Evolutionary conservation across 2,888 invertebrate species (phyloP).

Genomic region (Pseudoips prasinana): DNA sequence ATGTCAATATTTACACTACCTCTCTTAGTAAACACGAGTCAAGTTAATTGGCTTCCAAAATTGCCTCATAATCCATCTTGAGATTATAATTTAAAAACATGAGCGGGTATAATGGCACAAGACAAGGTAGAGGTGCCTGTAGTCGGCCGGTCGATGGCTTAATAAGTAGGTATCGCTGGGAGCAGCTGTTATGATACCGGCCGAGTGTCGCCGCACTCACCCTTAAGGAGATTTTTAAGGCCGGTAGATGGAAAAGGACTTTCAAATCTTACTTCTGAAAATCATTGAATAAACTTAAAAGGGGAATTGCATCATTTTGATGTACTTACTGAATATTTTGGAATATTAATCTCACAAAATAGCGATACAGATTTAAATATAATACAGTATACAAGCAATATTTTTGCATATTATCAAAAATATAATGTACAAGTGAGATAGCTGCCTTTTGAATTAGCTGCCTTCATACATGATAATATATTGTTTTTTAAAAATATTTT

Average conservation of each 20-base stretch:
- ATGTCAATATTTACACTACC: no score
- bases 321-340: no score
- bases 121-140: conserved; percentile 35
- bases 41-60: conserved; percentile 46
- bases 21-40: background rate
- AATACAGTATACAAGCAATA: no score
- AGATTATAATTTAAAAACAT: conserved; percentile 76
- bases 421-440: no score
- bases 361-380: no score
- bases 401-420: no score
- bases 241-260: conserved; percentile 42
- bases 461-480: no score
- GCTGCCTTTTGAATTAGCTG: no score
- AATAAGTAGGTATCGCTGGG: conserved; percentile 78
- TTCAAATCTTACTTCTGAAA: conserved; percentile 1
- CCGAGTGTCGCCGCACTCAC: conserved; percentile 75
- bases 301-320: no score
- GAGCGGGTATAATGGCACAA: conserved; percentile 61
- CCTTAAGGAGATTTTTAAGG: conserved; percentile 59
- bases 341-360: no score
- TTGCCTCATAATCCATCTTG: conserved; percentile 51
- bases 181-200: conserved; percentile 80
- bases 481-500: no score
- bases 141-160: conserved; percentile 67
- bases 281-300: no score